Percentiles rank a stretch among this genome's conserved stretches.
phyloP scores from a whole-genome alignment of 2,888 invertebrate species.

The Achlya flavicornis region DNA sequence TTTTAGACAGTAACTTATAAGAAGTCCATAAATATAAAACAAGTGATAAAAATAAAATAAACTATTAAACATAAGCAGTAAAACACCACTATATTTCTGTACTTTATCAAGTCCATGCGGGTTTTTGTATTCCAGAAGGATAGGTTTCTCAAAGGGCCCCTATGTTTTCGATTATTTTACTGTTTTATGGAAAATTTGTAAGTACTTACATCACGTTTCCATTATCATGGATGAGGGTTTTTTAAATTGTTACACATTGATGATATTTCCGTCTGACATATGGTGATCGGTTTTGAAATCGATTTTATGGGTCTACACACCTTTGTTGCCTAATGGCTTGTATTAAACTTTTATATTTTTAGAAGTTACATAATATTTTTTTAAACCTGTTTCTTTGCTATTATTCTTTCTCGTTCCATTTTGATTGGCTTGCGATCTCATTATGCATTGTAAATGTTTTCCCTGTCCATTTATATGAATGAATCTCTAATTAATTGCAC shows the following conservation, averaged over 20 bases:
- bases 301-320: constrained; percentile 35
- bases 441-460: not conserved
- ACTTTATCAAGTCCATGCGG: constrained; percentile 47
- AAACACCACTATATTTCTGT: constrained; percentile 32
- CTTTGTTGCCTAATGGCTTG: constrained; percentile 24
- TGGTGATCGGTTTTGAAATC: constrained; percentile 39
- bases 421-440: not conserved
- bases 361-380: not conserved
- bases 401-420: not conserved
- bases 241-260: constrained; percentile 49
- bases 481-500: constrained; percentile 49
- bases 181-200: constrained; percentile 55
- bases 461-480: constrained; percentile 20
- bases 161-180: constrained; percentile 56
- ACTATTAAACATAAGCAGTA: constrained; percentile 21
- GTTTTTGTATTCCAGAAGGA: constrained; percentile 28
- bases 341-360: constrained; percentile 11
- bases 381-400: not conserved
- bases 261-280: constrained; percentile 39
- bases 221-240: constrained; percentile 57
- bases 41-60: no score
- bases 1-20: no score
- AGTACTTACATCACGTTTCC: constrained; percentile 16
- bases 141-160: constrained; percentile 49
- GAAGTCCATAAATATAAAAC: no score